phyloP scores from a whole-genome alignment of 2,888 invertebrate species.

The Tipula helvola region DNA sequence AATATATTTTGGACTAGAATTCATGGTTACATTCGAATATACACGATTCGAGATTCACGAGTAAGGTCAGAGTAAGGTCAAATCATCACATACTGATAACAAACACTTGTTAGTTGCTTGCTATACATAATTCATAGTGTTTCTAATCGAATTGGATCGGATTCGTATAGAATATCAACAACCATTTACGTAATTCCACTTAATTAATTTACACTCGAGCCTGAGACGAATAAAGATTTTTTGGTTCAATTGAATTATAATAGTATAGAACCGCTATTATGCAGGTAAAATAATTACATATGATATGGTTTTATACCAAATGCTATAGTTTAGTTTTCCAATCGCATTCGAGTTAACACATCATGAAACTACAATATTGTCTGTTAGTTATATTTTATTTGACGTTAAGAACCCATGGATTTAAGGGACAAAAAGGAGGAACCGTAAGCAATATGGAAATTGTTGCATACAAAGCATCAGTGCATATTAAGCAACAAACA shows the following conservation, averaged over 20 bases:
- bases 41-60: not conserved
- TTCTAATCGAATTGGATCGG: not conserved
- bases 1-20: not conserved
- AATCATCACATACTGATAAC: not conserved
- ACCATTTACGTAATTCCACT: too few species aligned
- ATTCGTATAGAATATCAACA: too few species aligned
- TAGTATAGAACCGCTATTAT: too few species aligned
- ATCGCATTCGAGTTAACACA: not conserved
- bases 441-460: not conserved
- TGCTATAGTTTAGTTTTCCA: too few species aligned
- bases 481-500: not conserved
- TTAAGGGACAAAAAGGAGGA: not conserved
- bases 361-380: not conserved
- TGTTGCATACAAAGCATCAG: not conserved
- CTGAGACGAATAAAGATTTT: not conserved
- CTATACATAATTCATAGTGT: not conserved
- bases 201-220: too few species aligned
- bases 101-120: not conserved
- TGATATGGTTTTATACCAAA: too few species aligned
- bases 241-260: not conserved
- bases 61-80: not conserved
- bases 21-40: not conserved
- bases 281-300: too few species aligned
- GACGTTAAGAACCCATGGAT: not conserved
- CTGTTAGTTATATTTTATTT: not conserved